These are phyloP conservation scores for Bos javanicus DNA, from an alignment of 2,113 vertebrate genomes.

Conservation along the genomic window DNA sequence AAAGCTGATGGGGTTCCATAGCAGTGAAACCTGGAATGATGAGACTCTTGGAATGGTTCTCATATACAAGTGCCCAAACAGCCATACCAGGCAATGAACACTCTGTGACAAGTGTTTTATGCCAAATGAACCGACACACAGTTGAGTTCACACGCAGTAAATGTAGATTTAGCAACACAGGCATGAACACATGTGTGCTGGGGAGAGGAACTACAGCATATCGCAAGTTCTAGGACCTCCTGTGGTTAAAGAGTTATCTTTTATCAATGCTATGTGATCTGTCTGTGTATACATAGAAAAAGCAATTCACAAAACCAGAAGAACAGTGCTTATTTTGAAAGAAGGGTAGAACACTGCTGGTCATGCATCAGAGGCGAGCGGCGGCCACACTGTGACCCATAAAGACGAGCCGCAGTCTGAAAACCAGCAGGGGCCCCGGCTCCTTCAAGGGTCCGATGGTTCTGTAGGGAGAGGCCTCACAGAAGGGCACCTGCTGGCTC, in stretches of 20 bases:
- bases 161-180: background rate
- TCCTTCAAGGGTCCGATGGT: background rate
- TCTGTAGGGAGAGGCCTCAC: slow-evolving; percentile 28
- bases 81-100: too few species aligned
- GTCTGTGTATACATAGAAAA: background rate
- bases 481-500: background rate
- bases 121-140: fast-evolving
- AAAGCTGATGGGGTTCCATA: background rate
- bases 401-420: background rate
- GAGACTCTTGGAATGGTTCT: background rate
- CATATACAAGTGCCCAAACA: background rate
- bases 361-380: fast-evolving
- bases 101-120: background rate
- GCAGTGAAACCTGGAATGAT: background rate
- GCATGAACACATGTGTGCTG: background rate
- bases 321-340: background rate
- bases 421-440: slow-evolving; percentile 22
- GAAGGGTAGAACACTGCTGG: background rate
- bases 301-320: background rate
- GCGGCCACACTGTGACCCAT: background rate
- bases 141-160: background rate
- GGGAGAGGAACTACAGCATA: too few species aligned
- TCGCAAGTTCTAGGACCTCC: background rate
- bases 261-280: background rate
- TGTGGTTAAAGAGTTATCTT: background rate